phyloP scores from a whole-genome alignment of 2,888 invertebrate species.

The Drosophila imparisetae region DNA sequence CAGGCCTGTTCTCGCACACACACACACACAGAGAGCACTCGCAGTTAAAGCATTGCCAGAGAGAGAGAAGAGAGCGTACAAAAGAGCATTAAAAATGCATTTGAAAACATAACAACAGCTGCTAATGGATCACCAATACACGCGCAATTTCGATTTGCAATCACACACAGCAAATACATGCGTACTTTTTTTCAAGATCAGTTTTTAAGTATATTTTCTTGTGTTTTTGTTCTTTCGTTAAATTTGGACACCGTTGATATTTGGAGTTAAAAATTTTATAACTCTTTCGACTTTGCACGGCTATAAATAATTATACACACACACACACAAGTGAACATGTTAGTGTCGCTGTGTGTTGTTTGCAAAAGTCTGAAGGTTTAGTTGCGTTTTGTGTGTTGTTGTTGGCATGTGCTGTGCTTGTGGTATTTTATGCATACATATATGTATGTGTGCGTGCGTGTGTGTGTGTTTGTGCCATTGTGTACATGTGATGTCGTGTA shows the following conservation, averaged over 20 bases:
- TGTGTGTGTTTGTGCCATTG: conserved; percentile 19
- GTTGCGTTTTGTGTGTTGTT: conserved; percentile 35
- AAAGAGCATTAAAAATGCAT: conserved; percentile 28
- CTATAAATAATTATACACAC: conserved; percentile 54
- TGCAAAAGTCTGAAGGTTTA: conserved; percentile 70
- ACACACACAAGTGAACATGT: conserved; percentile 24
- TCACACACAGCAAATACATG: not conserved
- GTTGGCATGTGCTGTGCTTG: conserved; percentile 45
- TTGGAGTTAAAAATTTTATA: conserved; percentile 32
- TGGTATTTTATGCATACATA: conserved; percentile 26
- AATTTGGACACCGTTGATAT: conserved; percentile 14
- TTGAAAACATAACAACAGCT: conserved; percentile 25
- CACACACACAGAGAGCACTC: not conserved
- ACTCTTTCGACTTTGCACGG: conserved; percentile 54
- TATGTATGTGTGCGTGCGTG: conserved; percentile 17
- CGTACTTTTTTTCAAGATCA: conserved; percentile 30
- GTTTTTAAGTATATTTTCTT: conserved; percentile 1
- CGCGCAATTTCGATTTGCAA: conserved; percentile 14
- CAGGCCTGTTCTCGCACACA: conserved; percentile 13
- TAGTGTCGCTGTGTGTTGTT: conserved; percentile 30
- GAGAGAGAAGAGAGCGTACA: conserved; percentile 1
- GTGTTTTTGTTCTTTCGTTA: conserved; percentile 7
- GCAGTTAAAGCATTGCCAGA: conserved; percentile 4
- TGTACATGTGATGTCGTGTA: conserved; percentile 12
- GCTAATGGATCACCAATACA: conserved; percentile 30